Base-by-base conservation (phyloP, 2,113 vertebrate genomes). In the Bubo bubo region DNA sequence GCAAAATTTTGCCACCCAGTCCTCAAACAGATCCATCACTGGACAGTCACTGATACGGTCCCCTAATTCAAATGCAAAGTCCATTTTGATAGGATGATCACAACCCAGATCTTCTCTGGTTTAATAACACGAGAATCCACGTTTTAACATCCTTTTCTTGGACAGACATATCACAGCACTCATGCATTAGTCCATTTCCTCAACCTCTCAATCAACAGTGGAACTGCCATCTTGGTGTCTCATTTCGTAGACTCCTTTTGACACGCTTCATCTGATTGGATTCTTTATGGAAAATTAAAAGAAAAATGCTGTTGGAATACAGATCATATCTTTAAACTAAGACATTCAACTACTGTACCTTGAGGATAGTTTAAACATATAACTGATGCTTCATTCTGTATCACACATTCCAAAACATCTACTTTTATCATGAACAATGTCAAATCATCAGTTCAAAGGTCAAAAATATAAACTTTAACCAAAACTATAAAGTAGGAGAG, bases 251-350 rank as follows among this genome's bases (percentile, higher is more conserved):
- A 98, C 96, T 99, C 98, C 99, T 98, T 99, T 98, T 99, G 98
- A 98, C 91, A 98, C 98, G 98, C 99, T 99, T 98, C 98, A 98
- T 98, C 98, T 99, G 98, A 98, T 95, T 98, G 98, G 98, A 97
- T 98, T 99, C 99, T 99, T 99, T 98, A 99, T 99, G 97, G 98
- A 99, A 98, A 98, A 98, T 98, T 98, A 98, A 99, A 99, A 98
- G 98, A 99, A 99, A 99, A 98, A 98, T 92, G 97, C 98, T 98
- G 97, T 98, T 99, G 98, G 98, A 99, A 99, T 98, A 98, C 96
- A 98, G 97, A 97, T 98, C 94, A 98, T 94, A 97, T 88, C 93
- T 96, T 98, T 97, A 93, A 95, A 97, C 96, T 95, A 86, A 96
- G 88, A 96, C 90, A 98, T 94, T 97, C 86, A 98, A 97, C 95